A percentile compares a stretch with the other conserved stretches of the same genome.
These are phyloP conservation scores for Protosalanx chinensis DNA, from an alignment of 2,797 vertebrate genomes.

Conservation along the genomic window DNA sequence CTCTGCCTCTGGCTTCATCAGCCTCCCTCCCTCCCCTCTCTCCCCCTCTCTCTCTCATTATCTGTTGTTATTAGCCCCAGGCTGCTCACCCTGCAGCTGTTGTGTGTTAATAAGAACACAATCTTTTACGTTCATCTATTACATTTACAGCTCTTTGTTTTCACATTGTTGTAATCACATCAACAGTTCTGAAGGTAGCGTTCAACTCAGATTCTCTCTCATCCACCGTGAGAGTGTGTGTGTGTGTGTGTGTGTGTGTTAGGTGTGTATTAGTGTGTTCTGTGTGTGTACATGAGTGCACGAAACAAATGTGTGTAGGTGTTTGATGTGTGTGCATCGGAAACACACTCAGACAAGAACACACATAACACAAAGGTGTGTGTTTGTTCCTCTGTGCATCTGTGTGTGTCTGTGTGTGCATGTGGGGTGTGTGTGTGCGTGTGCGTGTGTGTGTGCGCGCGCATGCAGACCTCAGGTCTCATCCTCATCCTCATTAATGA, in stretches of 20 bases:
- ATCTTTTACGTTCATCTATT: conserved; percentile 58
- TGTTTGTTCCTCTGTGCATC: neutral
- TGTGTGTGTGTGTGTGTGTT: conserved; percentile 14
- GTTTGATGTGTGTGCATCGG: neutral
- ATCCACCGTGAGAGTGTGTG: neutral
- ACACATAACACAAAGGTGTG: neutral
- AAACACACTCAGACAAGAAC: too few relatives aligned
- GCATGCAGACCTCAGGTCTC: conserved; percentile 26
- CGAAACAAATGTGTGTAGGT: conserved; percentile 11
- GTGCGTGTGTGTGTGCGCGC: neutral
- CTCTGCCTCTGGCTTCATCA: neutral
- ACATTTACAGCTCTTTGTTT: conserved; percentile 42
- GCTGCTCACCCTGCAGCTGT: conserved; percentile 54
- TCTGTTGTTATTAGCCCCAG: conserved; percentile 39
- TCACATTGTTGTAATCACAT: neutral
- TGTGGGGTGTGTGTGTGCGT: conserved; percentile 4
- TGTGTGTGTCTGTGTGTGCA: neutral
- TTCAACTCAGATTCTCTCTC: neutral
- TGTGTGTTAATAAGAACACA: conserved; percentile 53
- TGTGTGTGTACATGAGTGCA: neutral
- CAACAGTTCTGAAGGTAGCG: neutral
- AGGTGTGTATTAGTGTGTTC: neutral
- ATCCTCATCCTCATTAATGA: conserved; percentile 44
- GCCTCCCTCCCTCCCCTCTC: conserved; percentile 18
- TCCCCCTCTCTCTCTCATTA: conserved; percentile 21